Percentiles rank a stretch among this genome's conserved stretches.
phyloP scores from a whole-genome alignment of 2,113 vertebrate species.

The Peucedramus taeniatus region DNA sequence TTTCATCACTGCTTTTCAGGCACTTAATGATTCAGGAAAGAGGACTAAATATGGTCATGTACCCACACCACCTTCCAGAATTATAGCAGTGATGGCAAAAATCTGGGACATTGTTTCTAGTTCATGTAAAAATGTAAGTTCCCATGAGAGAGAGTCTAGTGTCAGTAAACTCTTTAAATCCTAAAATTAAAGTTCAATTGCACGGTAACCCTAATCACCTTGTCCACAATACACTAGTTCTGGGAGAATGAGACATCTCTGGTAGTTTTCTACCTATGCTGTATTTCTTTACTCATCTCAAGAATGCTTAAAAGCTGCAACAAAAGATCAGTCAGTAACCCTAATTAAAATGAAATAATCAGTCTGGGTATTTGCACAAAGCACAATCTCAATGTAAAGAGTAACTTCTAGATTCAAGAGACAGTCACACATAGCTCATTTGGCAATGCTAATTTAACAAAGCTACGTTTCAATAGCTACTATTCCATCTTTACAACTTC shows the following conservation, averaged over 20 bases:
- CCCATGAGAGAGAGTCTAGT: background rate
- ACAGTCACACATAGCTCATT: background rate
- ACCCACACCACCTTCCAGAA: background rate
- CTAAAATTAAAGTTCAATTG: background rate
- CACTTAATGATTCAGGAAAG: background rate
- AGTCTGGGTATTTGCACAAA: background rate
- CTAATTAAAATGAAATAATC: background rate
- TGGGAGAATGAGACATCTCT: background rate
- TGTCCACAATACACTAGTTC: background rate
- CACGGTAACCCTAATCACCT: background rate
- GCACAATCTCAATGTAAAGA: background rate
- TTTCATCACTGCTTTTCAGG: background rate
- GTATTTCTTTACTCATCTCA: background rate
- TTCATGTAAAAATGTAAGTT: constrained; percentile 29
- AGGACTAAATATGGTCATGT: background rate
- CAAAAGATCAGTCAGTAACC: background rate
- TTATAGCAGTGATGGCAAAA: background rate
- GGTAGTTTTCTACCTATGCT: background rate
- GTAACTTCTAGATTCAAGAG: background rate
- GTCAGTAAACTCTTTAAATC: background rate
- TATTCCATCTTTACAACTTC: background rate
- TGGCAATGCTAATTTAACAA: background rate
- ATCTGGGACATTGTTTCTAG: constrained; percentile 19
- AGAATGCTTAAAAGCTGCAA: background rate
- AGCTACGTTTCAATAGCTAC: background rate